Evolutionary conservation across 2,797 vertebrate species (phyloP), one percentile per base, ranked within the genome.

Genomic region (Hippoglossus hippoglossus): DNA sequence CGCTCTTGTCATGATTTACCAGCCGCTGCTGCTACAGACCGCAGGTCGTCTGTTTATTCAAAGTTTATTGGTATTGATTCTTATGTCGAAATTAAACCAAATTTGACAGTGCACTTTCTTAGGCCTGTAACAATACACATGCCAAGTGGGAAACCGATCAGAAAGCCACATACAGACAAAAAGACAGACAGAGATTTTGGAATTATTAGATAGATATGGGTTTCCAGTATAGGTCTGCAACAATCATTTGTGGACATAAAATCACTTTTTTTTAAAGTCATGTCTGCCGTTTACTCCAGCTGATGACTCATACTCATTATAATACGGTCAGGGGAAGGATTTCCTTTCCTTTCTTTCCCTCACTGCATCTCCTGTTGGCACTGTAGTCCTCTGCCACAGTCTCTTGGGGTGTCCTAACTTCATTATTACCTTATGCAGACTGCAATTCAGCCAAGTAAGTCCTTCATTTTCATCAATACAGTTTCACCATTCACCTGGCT

Each of bases 311-410:
- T 25, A 56, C 24, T 81, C 77, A 68, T 58, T 86, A 64, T 39
- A 58, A 13, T 41, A 18, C 77, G 76, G 84, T 71, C 8, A 9
- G 3, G 79, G 47, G 22, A 66, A 85, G 84, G 53, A 75, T 82
- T 75, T 88, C 89, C 89, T 47, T 57, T 51, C 26, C 28, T 26
- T 83, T 61, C 68, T 88, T 91, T 93, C 88, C 92, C 94, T 94
- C 92, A 94, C 95, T 94, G 91, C 86, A 22, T 85, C 85, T 80
- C 28, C 31, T 13, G 44, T 73, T 84, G 80, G 83, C 93, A 61
- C 16, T 25, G 39, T 12, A 41, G 55, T 58, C 24, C 9, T 73
- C 41, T 46, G 58, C 41, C 11, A 5, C 15, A 44, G 41, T 44
- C 67, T 71, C 34, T n/a, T 58, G 41, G 49, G 57, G 51, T 60